Percentiles rank a stretch among this genome's conserved stretches.
These are phyloP conservation scores for Hippopotamyrus pictus DNA, from an alignment of 2,797 vertebrate genomes.

Conservation along the genomic window DNA sequence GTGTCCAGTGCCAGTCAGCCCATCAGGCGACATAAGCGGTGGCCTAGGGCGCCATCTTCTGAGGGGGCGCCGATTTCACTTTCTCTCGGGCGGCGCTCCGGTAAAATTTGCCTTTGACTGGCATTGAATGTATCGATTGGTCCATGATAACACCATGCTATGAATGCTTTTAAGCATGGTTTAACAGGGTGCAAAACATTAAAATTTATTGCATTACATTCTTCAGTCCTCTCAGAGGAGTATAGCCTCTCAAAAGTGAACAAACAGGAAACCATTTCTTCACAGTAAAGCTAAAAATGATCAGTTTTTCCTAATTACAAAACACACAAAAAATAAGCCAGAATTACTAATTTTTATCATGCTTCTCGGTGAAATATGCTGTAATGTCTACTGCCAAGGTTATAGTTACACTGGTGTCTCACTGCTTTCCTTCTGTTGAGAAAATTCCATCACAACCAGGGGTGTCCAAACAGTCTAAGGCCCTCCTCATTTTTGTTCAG, in stretches of 20 bases:
- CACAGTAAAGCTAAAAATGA: neutral
- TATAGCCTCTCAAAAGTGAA: neutral
- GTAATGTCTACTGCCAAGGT: neutral
- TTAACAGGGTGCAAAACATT: neutral
- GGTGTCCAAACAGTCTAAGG: constrained; percentile 9
- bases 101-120: neutral
- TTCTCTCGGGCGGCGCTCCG: neutral
- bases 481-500: neutral
- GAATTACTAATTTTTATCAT: neutral
- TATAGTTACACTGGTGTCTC: neutral
- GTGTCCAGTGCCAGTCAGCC: neutral
- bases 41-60: neutral
- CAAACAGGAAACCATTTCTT: neutral
- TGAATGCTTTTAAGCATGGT: neutral
- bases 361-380: neutral
- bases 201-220: neutral
- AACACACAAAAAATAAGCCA: neutral
- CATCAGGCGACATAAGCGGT: neutral
- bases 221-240: neutral
- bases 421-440: neutral
- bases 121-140: neutral
- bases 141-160: neutral
- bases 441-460: neutral
- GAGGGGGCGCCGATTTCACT: neutral
- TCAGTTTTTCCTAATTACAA: neutral